These are phyloP conservation scores for Glyptemys insculpta DNA, from an alignment of 2,797 vertebrate genomes.

Conservation along the genomic window DNA sequence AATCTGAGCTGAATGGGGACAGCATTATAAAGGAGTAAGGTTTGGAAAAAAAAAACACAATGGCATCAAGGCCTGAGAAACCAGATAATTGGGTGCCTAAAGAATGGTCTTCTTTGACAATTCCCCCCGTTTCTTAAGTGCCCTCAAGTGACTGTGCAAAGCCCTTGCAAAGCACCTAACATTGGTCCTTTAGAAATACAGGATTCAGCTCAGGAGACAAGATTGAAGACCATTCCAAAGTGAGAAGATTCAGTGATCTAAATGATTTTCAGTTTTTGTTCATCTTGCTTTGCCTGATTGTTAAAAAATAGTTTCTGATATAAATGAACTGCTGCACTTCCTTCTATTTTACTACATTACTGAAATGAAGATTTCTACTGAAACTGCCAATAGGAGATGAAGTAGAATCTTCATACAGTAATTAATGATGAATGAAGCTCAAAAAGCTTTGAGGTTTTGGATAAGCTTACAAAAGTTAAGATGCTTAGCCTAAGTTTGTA, in stretches of 20 bases:
- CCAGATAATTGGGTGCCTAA: not conserved
- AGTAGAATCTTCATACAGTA: slow-evolving; percentile 1
- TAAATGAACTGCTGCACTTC: not conserved
- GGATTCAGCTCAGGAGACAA: not conserved
- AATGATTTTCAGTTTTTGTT: not conserved
- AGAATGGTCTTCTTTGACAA: not conserved
- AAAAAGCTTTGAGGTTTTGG: slow-evolving; percentile 30
- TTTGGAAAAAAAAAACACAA: not conserved
- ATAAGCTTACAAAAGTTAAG: slow-evolving; percentile 36
- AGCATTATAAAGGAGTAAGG: not conserved
- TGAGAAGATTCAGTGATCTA: not conserved
- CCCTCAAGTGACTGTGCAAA: not conserved
- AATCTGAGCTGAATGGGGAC: not conserved
- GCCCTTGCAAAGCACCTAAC: not conserved
- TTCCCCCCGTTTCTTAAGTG: not conserved
- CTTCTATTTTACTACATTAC: not conserved
- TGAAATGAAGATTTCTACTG: not conserved
- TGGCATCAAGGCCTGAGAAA: not conserved
- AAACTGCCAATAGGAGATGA: not conserved
- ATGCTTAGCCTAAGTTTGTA: slow-evolving; percentile 11
- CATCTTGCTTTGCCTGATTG: not conserved
- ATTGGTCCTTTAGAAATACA: not conserved
- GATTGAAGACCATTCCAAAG: not conserved
- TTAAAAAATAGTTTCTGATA: not conserved
- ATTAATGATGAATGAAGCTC: slow-evolving; percentile 3